Evolutionary conservation across 2,113 vertebrate genomes (phyloP), one percentile per base, ranked within the genome.

Genomic region (Felis chaus): DNA sequence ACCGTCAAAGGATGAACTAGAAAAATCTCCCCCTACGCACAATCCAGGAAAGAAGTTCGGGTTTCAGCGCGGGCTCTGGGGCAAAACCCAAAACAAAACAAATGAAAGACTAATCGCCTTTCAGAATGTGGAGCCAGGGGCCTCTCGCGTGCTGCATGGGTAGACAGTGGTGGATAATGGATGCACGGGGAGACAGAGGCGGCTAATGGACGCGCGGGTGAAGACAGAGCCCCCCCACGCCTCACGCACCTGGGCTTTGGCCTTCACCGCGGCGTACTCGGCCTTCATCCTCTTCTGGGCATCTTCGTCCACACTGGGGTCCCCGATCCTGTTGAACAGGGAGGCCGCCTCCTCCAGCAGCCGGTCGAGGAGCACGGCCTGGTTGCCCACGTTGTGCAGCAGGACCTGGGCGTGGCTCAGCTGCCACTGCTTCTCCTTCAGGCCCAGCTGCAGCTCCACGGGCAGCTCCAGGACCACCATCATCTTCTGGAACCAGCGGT

Each of bases 391-490:
- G 33, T 99, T 99, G 23, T 99, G 99, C 83, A 99, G 96, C 89
- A 99, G 97, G 89, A 99, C 99, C 71, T 98, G 98, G 96, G 99
- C 99, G 0, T 99, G 99, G 94, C 99, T 99, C 97, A 99, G 98
- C 98, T 99, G 99, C 99, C 99, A 99, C 33, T 99, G 99, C 98
- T 99, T 99, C 99, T 99, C 99, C 95, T 99, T 99, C 71, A 99
- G 94, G 61, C 99, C 99, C 88, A 99, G 98, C 98, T 99, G 99
- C 73, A 99, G 98, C 98, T 99, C 99, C 90, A 98, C 98, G 3
- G 97, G 98, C 0, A 99, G 98, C 45, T 99, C 99, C 98, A 99
- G 98, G 25, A 80, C 93, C 80, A 99, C 96, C 82, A 96, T 98
- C 98, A 99, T 99, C 97, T 98, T 99, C 45, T 97, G 98, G 98